Conservation (phyloP, 1,140 invertebrate genomes). For the Scaptodrosophila lebanonensis region DNA sequence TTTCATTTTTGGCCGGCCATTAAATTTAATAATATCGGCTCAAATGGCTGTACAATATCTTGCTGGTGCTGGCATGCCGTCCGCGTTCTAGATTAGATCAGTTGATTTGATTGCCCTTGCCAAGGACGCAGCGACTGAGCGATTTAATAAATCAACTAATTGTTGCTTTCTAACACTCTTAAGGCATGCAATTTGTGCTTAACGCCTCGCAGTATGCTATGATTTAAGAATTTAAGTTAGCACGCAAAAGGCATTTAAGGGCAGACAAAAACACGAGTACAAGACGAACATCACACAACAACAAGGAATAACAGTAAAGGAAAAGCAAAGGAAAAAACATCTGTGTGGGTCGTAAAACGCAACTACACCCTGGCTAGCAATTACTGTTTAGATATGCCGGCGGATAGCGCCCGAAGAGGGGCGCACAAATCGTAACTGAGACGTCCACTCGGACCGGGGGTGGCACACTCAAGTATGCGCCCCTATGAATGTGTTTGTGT, state of each 20-base stretch:
- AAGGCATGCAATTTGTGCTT: conserved; percentile 12
- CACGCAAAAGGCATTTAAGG: background rate
- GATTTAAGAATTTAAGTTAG: conserved; percentile 31
- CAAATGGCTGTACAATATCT: too few relatives aligned
- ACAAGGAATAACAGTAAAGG: too few relatives aligned
- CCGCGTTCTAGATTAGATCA: conserved; percentile 31
- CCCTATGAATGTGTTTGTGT: conserved; percentile 41
- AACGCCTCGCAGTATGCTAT: conserved; percentile 29
- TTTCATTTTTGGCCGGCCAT: conserved; percentile 16
- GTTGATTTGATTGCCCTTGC: conserved; percentile 26
- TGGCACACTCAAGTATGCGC: conserved; percentile 20
- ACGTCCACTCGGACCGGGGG: conserved; percentile 42
- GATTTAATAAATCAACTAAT: conserved; percentile 40
- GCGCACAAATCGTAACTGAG: conserved; percentile 46
- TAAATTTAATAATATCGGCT: conserved; percentile 40
- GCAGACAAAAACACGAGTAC: background rate
- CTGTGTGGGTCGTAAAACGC: conserved; percentile 65
- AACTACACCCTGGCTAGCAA: conserved; percentile 69
- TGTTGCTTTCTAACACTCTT: conserved; percentile 17
- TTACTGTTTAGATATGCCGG: conserved; percentile 63
- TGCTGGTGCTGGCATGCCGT: too few relatives aligned
- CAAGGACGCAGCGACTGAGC: background rate
- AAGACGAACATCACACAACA: too few relatives aligned
- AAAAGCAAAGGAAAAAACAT: conserved; percentile 38
- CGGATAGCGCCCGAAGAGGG: conserved; percentile 9